Conservation (phyloP, 2,113 vertebrate species). For the Macquaria ambigua region DNA sequence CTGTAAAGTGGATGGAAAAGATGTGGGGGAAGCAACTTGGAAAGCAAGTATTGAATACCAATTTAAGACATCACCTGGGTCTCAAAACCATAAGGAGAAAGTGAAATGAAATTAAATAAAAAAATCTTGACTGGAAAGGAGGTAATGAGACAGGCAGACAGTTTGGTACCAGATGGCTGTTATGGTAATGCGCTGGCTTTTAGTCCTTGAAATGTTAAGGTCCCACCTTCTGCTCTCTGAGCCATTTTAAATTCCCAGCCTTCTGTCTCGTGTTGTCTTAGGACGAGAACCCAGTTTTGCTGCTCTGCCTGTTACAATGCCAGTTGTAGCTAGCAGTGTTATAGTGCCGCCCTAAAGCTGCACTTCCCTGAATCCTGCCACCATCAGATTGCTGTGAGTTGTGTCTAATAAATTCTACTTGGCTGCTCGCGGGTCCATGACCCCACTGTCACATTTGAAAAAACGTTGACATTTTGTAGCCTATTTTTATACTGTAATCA, state of each 20-base stretch:
- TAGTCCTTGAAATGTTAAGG: slow-evolving; percentile 53
- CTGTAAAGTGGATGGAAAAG: background rate
- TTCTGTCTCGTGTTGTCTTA: background rate
- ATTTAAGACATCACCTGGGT: background rate
- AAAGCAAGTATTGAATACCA: background rate
- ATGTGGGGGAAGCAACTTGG: background rate
- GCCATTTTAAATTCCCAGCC: slow-evolving; percentile 10
- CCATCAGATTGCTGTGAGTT: background rate
- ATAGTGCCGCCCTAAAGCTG: background rate
- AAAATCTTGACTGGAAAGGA: slow-evolving; percentile 2
- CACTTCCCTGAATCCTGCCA: background rate
- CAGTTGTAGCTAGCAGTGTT: slow-evolving; percentile 13
- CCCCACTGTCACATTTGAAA: background rate
- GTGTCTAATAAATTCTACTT: background rate
- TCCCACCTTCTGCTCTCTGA: slow-evolving; percentile 42
- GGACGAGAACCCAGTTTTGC: background rate
- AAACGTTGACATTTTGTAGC: background rate
- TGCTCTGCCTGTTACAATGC: background rate
- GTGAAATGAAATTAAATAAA: background rate
- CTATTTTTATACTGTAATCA: background rate
- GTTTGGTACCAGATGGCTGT: slow-evolving; percentile 60
- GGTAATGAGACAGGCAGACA: slow-evolving; percentile 5
- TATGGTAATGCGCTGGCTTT: slow-evolving; percentile 62
- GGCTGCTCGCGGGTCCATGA: background rate
- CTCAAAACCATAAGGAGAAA: background rate